These are phyloP conservation scores for Colinus virginianus DNA, from an alignment of 2,113 vertebrate species.

Conservation along the genomic window DNA sequence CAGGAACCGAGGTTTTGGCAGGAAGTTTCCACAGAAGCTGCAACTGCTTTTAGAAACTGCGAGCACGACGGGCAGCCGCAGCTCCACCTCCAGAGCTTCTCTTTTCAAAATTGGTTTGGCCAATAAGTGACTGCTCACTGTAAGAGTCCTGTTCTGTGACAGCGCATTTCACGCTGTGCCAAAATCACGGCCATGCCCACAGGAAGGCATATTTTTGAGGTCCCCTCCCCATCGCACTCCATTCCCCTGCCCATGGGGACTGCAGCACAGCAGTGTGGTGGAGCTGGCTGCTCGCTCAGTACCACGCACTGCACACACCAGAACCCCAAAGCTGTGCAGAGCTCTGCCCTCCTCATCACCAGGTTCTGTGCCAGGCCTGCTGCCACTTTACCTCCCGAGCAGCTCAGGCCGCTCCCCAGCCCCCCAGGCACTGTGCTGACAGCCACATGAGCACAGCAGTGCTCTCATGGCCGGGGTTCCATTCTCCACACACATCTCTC, in stretches of 20 bases:
- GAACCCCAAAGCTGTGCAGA: not conserved
- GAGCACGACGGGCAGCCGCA: not conserved
- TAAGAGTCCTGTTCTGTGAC: not conserved
- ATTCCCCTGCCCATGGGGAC: accelerated
- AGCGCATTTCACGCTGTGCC: not conserved
- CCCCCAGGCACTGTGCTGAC: too few species aligned
- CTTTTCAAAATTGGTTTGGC: not conserved
- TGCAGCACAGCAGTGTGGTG: accelerated
- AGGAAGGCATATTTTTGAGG: not conserved
- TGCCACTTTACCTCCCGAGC: not conserved
- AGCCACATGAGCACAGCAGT: too few species aligned
- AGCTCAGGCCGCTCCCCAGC: not conserved
- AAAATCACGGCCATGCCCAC: accelerated
- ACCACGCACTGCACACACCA: not conserved
- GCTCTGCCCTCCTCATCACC: not conserved
- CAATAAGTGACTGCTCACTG: not conserved
- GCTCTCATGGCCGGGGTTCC: too few species aligned
- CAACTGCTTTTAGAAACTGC: accelerated
- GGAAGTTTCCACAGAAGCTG: not conserved
- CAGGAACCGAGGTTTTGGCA: not conserved
- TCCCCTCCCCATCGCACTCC: accelerated
- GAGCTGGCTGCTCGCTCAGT: not conserved
- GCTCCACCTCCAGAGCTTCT: not conserved
- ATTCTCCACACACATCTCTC: not conserved
- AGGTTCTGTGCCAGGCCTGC: not conserved